Evolutionary conservation across 2,797 vertebrate species (phyloP), one percentile per base, ranked within the genome.

Genomic region (Sebastes umbrosus): DNA sequence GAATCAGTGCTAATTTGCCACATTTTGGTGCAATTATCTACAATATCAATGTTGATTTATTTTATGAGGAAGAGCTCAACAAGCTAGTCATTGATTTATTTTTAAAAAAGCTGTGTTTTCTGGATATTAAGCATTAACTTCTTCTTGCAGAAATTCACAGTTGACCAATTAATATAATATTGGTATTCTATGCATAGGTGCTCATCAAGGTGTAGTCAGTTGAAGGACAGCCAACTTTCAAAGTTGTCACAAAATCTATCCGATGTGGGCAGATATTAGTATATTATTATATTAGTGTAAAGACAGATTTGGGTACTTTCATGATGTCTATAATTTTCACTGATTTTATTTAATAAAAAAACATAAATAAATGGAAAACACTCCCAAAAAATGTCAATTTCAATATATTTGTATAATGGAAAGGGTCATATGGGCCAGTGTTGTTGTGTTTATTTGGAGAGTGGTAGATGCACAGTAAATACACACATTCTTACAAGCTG

Each of bases 181-280:
- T 73, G 7, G 2, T 69, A 69, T 69, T 85, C 50, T 69, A 39
- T 14, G 25, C 29, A 67, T 27, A 24, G 1, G 6, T 64, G 13
- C 55, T 55, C 25, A 46, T 73, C 29, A 76, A 72, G 58, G 29
- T 71, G 63, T 46, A 64, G 63, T 66, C 18, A 69, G 27, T 2
- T 73, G 76, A 86, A 79, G 65, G 79, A 63, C 79, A 83, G 69
- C 52, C 72, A 77, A 70, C 69, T 73, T 64, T 75, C 6, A 69
- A 63, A 64, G 58, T 46, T 64, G n/a, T 69, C 68, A 69, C 22
- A 72, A 78, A 63, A 82, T 68, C 16, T 50, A 58, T 50, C 2
- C 1, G 10, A 72, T 57, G 46, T 34, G 10, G 52, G 13, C 25
- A 39, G 25, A 69, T 70, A 55, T 66, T 39, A 39, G 13, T 39